These are phyloP conservation scores for Littorina saxatilis DNA, from an alignment of 1,140 invertebrate species.

Conservation along the genomic window DNA sequence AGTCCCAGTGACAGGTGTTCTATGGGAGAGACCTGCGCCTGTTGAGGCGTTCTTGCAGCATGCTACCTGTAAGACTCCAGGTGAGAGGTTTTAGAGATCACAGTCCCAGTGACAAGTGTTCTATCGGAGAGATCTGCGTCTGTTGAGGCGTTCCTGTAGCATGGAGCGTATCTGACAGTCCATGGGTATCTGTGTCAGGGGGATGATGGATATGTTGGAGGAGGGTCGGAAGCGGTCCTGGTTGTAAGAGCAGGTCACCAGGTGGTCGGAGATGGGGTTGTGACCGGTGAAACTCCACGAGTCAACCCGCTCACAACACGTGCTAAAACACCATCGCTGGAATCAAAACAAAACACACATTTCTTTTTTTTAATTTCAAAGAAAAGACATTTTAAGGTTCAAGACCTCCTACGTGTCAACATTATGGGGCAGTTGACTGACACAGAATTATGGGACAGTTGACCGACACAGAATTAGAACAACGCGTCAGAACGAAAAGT, in stretches of 20 bases:
- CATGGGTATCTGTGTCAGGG: neutral
- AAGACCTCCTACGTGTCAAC: neutral
- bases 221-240: conserved; percentile 43
- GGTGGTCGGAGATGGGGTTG: conserved; percentile 70
- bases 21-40: too few relatives aligned
- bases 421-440: too few relatives aligned
- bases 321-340: conserved; percentile 76
- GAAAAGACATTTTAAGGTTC: conserved; percentile 7
- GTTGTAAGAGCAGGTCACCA: conserved; percentile 73
- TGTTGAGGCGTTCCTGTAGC: neutral
- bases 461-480: too few relatives aligned
- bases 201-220: conserved; percentile 20
- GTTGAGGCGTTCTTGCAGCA: too few relatives aligned
- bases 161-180: conserved; percentile 3
- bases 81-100: too few relatives aligned
- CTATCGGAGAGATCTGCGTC: neutral
- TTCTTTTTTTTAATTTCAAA: too few relatives aligned
- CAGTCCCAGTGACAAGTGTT: too few relatives aligned
- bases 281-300: conserved; percentile 71
- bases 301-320: conserved; percentile 71
- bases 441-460: too few relatives aligned
- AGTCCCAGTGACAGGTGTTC: too few relatives aligned
- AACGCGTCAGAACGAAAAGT: too few relatives aligned
- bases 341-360: conserved; percentile 50
- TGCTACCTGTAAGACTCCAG: too few relatives aligned